phyloP scores from a whole-genome alignment of 2,113 vertebrate species.

The Phrynosoma platyrhinos region DNA sequence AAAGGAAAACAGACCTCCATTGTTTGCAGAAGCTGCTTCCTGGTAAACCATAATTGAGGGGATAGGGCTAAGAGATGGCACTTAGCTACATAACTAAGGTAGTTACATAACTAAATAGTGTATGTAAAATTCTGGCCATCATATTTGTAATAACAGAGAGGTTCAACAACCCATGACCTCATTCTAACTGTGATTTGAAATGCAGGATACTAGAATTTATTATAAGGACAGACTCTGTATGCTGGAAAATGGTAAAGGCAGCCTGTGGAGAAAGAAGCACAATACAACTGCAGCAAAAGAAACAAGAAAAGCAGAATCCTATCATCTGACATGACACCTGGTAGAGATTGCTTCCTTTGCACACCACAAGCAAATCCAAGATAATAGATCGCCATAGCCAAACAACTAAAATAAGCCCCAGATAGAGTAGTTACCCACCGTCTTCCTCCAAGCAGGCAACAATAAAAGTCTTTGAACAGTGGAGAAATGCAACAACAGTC shows the following conservation, averaged over 20 bases:
- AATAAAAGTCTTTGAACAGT: conserved; percentile 60
- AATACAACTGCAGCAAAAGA: conserved; percentile 48
- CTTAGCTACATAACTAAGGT: too few relatives aligned
- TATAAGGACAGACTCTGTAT: not conserved
- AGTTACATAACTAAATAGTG: too few relatives aligned
- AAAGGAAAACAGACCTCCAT: too few relatives aligned
- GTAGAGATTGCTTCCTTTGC: conserved; percentile 53
- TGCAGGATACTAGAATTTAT: too few relatives aligned
- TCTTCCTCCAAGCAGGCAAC: conserved; percentile 39
- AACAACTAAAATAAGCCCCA: conserved; percentile 67
- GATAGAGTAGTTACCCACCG: conserved; percentile 45
- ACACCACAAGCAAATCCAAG: conserved; percentile 61
- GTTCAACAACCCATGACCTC: conserved; percentile 37
- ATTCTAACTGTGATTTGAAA: conserved; percentile 23
- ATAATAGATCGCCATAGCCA: conserved; percentile 68
- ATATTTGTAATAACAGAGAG: conserved; percentile 31
- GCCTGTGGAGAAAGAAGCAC: conserved; percentile 33
- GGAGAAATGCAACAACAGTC: conserved; percentile 49
- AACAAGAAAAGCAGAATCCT: conserved; percentile 39
- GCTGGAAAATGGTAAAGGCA: not conserved
- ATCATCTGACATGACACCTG: conserved; percentile 45
- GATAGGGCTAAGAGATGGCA: too few relatives aligned
- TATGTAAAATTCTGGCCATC: too few relatives aligned
- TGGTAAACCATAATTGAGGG: too few relatives aligned
- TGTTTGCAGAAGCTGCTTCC: too few relatives aligned